Percentiles rank a stretch among this genome's conserved stretches.
Conservation (phyloP, 2,113 vertebrate species). For the Seriola rivoliana region DNA sequence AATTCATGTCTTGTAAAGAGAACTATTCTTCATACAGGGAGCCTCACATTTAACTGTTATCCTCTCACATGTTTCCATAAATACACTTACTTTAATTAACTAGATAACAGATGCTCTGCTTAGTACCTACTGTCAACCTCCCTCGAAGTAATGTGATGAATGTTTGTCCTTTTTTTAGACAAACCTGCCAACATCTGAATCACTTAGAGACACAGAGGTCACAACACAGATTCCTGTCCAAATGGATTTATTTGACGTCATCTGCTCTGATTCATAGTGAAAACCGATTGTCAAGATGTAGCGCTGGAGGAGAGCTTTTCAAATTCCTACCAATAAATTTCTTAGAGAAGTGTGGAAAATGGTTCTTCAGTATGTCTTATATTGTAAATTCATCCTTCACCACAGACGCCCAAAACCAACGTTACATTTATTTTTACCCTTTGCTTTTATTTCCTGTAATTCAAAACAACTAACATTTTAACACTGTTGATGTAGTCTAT, state of each 20-base stretch:
- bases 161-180: constrained; percentile 19
- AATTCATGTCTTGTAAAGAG: not conserved
- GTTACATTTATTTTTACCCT: not conserved
- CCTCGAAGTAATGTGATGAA: not conserved
- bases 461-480: not conserved
- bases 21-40: not conserved
- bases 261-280: constrained; percentile 37
- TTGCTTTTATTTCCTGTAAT: not conserved
- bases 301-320: constrained; percentile 23
- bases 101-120: constrained; percentile 13
- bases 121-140: not conserved
- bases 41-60: not conserved
- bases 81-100: not conserved
- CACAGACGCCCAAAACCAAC: not conserved
- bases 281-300: constrained; percentile 18
- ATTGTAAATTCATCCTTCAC: constrained; percentile 14
- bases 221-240: constrained; percentile 28
- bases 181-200: constrained; percentile 43
- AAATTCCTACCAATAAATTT: constrained; percentile 22
- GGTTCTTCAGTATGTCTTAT: not conserved
- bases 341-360: constrained; percentile 4
- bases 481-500: not conserved
- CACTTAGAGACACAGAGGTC: constrained; percentile 19
- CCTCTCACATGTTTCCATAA: not conserved
- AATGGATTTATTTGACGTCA: constrained; percentile 37